Percentiles rank a stretch among this genome's conserved stretches.
phyloP scores from a whole-genome alignment of 2,888 invertebrate species.

The Eupithecia dodoneata region DNA sequence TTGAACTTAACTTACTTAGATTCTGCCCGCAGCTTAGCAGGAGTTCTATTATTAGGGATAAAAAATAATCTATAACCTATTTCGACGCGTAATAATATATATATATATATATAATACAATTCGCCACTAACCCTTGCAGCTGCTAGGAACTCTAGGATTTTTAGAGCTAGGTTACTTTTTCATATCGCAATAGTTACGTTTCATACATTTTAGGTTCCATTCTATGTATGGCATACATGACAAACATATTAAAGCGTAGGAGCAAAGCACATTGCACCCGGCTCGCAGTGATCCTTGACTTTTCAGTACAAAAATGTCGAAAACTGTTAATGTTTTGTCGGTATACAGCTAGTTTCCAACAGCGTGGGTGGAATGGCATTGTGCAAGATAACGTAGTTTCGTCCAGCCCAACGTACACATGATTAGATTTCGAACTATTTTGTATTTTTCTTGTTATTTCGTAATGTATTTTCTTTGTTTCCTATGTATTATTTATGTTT shows the following conservation, averaged over 20 bases:
- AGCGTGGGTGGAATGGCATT: conserved; percentile 28
- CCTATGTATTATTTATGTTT: too few species aligned
- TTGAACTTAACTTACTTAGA: background rate
- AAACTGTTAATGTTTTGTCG: conserved; percentile 28
- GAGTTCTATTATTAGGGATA: background rate
- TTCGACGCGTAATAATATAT: too few species aligned
- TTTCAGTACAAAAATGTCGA: conserved; percentile 50
- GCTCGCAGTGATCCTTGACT: conserved; percentile 54
- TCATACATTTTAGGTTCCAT: conserved; percentile 43
- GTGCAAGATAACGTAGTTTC: conserved; percentile 6
- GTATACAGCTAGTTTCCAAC: conserved; percentile 29
- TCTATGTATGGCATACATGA: conserved; percentile 51
- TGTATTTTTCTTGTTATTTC: too few species aligned
- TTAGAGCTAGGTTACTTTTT: too few species aligned
- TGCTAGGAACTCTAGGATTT: too few species aligned
- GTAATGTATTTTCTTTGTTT: too few species aligned
- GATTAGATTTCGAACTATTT: too few species aligned
- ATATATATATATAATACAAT: too few species aligned
- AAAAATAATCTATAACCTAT: background rate
- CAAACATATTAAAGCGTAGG: conserved; percentile 47
- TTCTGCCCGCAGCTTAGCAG: background rate
- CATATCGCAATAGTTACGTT: too few species aligned
- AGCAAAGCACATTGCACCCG: conserved; percentile 55
- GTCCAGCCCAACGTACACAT: background rate
- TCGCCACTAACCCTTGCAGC: too few species aligned